These are phyloP conservation scores for Malacoraja senta DNA, from an alignment of 2,797 vertebrate species.

Conservation along the genomic window DNA sequence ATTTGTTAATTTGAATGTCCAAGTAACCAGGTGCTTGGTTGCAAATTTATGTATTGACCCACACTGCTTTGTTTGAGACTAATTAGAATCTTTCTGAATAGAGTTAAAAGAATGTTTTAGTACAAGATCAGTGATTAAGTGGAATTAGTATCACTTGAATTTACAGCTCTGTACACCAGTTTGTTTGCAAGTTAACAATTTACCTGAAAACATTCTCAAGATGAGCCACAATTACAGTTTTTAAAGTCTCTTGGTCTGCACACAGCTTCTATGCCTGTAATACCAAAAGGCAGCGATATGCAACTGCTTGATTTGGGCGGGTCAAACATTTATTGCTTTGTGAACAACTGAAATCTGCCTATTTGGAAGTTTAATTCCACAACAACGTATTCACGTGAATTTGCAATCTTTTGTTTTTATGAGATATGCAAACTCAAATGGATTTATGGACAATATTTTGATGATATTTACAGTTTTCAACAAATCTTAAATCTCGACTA, in stretches of 20 bases:
- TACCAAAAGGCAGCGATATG: background rate
- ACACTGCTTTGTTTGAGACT: background rate
- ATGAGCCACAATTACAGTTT: background rate
- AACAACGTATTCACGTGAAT: background rate
- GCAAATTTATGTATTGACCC: background rate
- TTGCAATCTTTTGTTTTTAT: constrained; percentile 2
- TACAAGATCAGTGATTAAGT: background rate
- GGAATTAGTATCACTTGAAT: background rate
- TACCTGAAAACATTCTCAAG: background rate
- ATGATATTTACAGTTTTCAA: constrained; percentile 3
- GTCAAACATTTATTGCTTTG: background rate
- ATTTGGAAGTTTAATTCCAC: background rate
- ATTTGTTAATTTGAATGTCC: background rate
- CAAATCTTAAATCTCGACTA: background rate
- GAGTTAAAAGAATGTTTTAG: background rate
- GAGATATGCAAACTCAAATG: background rate
- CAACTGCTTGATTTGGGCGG: background rate
- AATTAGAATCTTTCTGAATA: background rate
- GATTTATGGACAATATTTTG: background rate
- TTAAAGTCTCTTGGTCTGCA: background rate
- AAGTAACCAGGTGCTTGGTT: background rate
- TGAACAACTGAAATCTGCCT: background rate
- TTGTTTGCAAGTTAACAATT: background rate
- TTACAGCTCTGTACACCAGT: background rate
- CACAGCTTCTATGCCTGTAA: background rate